Conservation (phyloP, 2,888 invertebrate genomes). For the Tillus elongatus region DNA sequence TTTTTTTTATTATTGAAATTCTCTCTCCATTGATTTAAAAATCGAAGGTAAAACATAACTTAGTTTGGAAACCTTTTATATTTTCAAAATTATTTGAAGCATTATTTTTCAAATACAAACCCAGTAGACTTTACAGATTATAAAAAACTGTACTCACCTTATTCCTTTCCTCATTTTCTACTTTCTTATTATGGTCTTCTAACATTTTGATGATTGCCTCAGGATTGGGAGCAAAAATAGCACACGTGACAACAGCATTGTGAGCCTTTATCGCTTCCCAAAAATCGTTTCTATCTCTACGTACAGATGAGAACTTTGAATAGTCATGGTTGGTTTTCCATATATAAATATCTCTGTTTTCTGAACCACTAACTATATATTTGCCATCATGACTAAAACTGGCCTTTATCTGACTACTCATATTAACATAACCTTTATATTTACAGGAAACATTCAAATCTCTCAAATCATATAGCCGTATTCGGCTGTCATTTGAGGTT, state of each 20-base stretch:
- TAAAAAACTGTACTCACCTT: slow-evolving; percentile 19
- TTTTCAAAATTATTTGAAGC: too few relatives aligned
- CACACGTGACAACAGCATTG: slow-evolving; percentile 92
- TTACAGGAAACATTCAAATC: slow-evolving; percentile 86
- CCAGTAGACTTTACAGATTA: neutral
- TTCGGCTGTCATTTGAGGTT: slow-evolving; percentile 95
- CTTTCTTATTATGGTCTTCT: slow-evolving; percentile 45
- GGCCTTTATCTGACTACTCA: slow-evolving; percentile 94
- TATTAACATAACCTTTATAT: slow-evolving; percentile 65
- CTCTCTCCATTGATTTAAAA: too few relatives aligned
- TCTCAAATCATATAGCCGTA: slow-evolving; percentile 88
- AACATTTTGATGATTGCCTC: slow-evolving; percentile 75
- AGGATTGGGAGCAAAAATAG: slow-evolving; percentile 96
- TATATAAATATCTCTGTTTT: slow-evolving; percentile 94
- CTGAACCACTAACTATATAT: slow-evolving; percentile 94
- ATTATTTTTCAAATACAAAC: too few relatives aligned
- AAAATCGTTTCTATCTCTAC: slow-evolving; percentile 91
- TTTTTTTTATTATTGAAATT: too few relatives aligned
- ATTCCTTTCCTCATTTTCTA: slow-evolving; percentile 28
- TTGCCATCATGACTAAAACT: slow-evolving; percentile 96
- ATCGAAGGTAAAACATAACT: too few relatives aligned
- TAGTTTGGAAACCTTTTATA: too few relatives aligned
- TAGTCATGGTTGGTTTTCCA: slow-evolving; percentile 98
- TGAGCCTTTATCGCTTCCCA: slow-evolving; percentile 97
- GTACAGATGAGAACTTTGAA: slow-evolving; percentile 82